phyloP scores from a whole-genome alignment of 2,888 invertebrate genomes.

The Meta bourneti region DNA sequence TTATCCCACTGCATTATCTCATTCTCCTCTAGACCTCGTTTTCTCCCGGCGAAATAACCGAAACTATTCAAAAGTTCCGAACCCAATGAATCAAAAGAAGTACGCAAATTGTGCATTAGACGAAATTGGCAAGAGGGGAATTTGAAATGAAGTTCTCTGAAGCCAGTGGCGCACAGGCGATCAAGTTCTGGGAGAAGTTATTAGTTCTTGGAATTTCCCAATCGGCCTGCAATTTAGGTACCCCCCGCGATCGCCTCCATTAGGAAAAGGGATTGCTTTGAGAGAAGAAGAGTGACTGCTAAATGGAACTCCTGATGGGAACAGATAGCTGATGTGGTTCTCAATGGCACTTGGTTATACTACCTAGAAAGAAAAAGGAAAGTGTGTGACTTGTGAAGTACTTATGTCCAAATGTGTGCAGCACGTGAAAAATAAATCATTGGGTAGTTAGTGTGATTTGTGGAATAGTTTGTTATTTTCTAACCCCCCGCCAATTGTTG shows the following conservation, averaged over 20 bases:
- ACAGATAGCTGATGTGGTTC: not conserved
- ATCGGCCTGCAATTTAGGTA: constrained; percentile 7
- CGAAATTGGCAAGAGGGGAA: constrained; percentile 16
- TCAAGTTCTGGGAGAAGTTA: not conserved
- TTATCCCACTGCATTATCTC: constrained; percentile 4
- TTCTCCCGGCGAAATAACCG: not conserved
- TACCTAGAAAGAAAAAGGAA: not conserved
- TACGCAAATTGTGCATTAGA: constrained; percentile 22
- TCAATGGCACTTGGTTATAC: not conserved
- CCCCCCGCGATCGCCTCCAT: not conserved
- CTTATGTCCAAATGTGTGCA: not conserved
- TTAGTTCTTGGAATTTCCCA: constrained; percentile 14
- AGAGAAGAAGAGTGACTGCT: not conserved
- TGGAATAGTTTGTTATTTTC: too few species aligned
- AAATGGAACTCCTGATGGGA: constrained; percentile 12
- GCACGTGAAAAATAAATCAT: not conserved
- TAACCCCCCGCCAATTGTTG: too few species aligned
- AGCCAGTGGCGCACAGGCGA: not conserved
- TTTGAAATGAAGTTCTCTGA: constrained; percentile 7
- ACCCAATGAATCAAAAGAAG: constrained; percentile 27
- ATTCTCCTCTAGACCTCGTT: not conserved
- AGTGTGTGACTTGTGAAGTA: not conserved
- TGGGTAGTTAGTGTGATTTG: not conserved
- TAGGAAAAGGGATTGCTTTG: constrained; percentile 6
- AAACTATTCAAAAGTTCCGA: constrained; percentile 1